Evolutionary conservation across 2,797 vertebrate genomes (phyloP).

Genomic region (Lagocephalus sceleratus): DNA sequence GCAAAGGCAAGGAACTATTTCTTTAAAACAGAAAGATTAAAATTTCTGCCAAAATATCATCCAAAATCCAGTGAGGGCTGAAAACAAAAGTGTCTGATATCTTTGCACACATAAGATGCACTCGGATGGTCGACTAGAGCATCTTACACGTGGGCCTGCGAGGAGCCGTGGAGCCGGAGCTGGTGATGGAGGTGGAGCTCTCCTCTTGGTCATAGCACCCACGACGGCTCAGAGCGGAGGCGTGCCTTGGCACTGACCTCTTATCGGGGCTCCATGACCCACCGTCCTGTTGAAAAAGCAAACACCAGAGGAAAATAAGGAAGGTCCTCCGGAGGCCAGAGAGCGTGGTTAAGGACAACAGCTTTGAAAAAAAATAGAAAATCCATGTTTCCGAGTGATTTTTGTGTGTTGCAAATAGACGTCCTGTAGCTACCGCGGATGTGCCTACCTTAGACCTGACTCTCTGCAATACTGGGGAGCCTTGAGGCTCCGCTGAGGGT

Average conservation of each 20-base stretch:
- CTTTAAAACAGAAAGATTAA: no score
- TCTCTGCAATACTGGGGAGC: slow-evolving; percentile 56
- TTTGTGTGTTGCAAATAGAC: neutral
- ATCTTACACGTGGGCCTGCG: slow-evolving; percentile 90
- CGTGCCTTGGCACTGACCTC: slow-evolving; percentile 87
- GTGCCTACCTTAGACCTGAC: slow-evolving; percentile 64
- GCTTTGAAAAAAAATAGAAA: neutral
- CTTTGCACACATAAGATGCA: neutral
- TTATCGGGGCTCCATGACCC: slow-evolving; percentile 89
- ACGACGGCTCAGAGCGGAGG: slow-evolving; percentile 86
- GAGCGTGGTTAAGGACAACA: no score
- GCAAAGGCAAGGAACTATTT: neutral
- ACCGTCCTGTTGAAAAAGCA: slow-evolving; percentile 80
- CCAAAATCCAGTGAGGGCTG: no score
- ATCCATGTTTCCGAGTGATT: neutral
- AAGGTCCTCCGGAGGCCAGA: neutral
- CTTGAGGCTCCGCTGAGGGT: slow-evolving; percentile 74
- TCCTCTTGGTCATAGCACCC: slow-evolving; percentile 87
- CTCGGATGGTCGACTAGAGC: neutral
- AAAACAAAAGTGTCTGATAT: neutral
- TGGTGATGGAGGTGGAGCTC: slow-evolving; percentile 87
- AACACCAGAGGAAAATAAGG: slow-evolving; percentile 20
- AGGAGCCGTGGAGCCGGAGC: slow-evolving; percentile 80
- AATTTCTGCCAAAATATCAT: no score
- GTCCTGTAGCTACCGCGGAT: slow-evolving; percentile 8